Percentiles rank a stretch among this genome's conserved stretches.
phyloP scores from a whole-genome alignment of 2,113 vertebrate species.

The Apteryx mantelli region DNA sequence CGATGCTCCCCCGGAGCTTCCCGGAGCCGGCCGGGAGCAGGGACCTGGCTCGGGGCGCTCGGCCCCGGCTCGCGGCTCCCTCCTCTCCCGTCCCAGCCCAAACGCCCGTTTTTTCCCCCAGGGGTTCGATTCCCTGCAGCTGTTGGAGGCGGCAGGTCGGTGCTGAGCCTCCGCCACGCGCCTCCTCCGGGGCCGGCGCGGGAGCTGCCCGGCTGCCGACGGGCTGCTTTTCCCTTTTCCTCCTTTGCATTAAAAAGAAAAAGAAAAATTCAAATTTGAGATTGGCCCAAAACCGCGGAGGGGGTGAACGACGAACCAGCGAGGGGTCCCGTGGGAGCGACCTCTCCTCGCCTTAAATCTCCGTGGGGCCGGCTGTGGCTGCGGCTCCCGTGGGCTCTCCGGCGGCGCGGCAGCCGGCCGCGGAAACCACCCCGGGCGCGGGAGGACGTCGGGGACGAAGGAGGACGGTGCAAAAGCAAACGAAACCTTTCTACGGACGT shows the following conservation, averaged over 20 bases:
- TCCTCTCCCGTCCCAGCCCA: background rate
- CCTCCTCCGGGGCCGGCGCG: too few relatives aligned
- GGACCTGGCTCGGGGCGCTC: background rate
- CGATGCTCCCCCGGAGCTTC: too few relatives aligned
- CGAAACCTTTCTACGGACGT: background rate
- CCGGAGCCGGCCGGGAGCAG: too few relatives aligned
- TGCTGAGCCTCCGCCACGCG: too few relatives aligned
- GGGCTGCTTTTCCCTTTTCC: background rate
- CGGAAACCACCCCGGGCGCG: too few relatives aligned
- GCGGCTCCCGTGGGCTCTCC: background rate
- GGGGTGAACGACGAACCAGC: background rate
- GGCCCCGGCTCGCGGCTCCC: background rate
- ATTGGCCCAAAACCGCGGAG: background rate
- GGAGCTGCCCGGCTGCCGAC: background rate
- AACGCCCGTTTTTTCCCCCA: background rate
- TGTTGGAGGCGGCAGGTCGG: rapidly evolving
- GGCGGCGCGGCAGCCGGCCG: too few relatives aligned
- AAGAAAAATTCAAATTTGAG: rapidly evolving
- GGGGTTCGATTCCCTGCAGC: background rate
- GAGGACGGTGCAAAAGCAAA: background rate
- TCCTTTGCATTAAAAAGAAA: background rate
- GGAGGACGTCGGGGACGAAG: background rate
- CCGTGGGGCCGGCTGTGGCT: too few relatives aligned
- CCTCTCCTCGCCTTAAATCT: slow-evolving; percentile 56
- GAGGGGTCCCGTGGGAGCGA: background rate